A percentile compares a stretch with the other conserved stretches of the same genome.
These are phyloP conservation scores for Pempheris klunzingeri DNA, from an alignment of 2,797 vertebrate species.

Conservation along the genomic window DNA sequence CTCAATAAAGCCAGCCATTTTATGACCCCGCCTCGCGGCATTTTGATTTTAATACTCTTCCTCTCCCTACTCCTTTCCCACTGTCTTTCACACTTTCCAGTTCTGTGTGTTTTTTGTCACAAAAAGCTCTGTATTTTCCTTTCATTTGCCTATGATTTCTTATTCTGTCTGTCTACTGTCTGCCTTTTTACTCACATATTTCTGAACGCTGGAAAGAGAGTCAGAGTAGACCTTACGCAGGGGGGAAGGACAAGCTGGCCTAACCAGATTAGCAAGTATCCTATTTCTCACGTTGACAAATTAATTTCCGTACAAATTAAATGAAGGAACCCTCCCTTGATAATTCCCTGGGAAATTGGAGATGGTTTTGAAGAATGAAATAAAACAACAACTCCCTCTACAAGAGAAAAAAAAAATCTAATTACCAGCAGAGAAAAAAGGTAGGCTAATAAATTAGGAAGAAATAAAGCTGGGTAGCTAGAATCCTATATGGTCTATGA, in stretches of 20 bases:
- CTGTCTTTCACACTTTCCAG: conserved; percentile 30
- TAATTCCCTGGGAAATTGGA: conserved; percentile 76
- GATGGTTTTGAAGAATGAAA: conserved; percentile 68
- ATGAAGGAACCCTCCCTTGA: conserved; percentile 69
- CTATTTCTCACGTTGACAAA: conserved; percentile 77
- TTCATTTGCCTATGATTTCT: conserved; percentile 29
- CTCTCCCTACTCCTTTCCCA: conserved; percentile 6
- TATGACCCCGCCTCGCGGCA: conserved; percentile 67
- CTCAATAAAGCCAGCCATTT: conserved; percentile 76
- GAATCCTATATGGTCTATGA: conserved; percentile 48
- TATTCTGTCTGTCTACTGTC: conserved; percentile 2
- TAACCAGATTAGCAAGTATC: conserved; percentile 75
- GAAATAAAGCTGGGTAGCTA: conserved; percentile 36
- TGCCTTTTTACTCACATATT: conserved; percentile 16
- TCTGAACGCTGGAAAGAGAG: conserved; percentile 5
- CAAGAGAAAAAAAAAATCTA: conserved; percentile 61
- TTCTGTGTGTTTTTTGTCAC: conserved; percentile 34
- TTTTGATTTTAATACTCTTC: conserved; percentile 75
- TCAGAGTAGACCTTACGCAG: conserved; percentile 3
- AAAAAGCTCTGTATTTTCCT: conserved; percentile 7
- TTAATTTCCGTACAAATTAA: conserved; percentile 80
- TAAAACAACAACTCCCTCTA: conserved; percentile 63
- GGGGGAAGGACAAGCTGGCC: conserved; percentile 23
- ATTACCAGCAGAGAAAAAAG: conserved; percentile 63
- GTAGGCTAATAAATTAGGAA: conserved; percentile 67